Evolutionary conservation across 1,140 invertebrate genomes (phyloP).

Genomic region (Antheraea pernyi): DNA sequence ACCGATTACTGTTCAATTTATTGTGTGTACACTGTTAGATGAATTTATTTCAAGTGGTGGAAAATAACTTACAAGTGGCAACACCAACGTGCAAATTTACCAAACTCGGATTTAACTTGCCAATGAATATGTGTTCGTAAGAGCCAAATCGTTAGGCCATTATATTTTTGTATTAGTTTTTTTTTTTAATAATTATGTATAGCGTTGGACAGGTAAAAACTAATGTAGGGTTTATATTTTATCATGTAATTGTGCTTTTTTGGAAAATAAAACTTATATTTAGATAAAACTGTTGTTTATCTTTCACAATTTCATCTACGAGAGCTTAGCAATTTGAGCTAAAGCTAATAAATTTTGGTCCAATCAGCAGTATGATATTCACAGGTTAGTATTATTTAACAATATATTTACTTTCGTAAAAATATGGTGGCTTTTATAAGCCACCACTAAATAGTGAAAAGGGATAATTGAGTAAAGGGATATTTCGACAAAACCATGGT

Average conservation of each 20-base stretch:
- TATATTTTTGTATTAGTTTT: conserved; percentile 17
- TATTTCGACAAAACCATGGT: too few relatives aligned
- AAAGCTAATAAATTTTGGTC: too few relatives aligned
- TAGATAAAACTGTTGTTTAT: neutral
- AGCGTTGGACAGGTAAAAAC: neutral
- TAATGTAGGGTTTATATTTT: neutral
- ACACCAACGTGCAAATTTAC: neutral
- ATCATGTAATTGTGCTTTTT: neutral
- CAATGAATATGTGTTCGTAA: neutral
- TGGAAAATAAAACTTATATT: neutral
- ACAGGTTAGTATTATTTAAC: too few relatives aligned
- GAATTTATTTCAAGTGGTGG: neutral
- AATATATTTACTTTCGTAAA: too few relatives aligned
- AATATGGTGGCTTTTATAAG: too few relatives aligned
- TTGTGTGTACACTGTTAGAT: neutral
- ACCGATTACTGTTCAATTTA: neutral
- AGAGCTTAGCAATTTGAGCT: too few relatives aligned
- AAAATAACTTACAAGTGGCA: neutral
- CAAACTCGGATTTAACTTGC: neutral
- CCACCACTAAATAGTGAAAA: too few relatives aligned
- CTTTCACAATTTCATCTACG: neutral
- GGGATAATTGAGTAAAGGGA: too few relatives aligned
- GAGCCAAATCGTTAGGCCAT: conserved; percentile 15
- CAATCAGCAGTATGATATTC: too few relatives aligned
- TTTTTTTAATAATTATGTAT: neutral